Conservation (phyloP, 1,140 invertebrate genomes). For the Pteromalus puparum region DNA sequence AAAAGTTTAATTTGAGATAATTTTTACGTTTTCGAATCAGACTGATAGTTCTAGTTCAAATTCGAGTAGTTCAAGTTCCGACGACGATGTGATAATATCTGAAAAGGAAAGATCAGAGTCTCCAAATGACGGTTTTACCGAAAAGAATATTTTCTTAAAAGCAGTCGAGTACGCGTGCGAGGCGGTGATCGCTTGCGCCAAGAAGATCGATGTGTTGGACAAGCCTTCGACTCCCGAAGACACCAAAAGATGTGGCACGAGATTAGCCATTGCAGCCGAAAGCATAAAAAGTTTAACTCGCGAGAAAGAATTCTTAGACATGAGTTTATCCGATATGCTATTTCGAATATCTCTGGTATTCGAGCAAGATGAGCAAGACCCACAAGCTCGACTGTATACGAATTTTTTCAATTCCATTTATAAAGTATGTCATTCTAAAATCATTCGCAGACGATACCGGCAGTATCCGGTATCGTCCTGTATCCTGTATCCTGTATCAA, state of each 20-base stretch:
- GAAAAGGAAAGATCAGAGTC: not conserved
- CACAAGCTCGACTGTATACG: conserved; percentile 72
- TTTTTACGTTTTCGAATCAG: not conserved
- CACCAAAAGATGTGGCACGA: conserved; percentile 82
- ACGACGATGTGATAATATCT: not conserved
- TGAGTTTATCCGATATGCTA: conserved; percentile 62
- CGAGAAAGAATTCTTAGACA: conserved; percentile 55
- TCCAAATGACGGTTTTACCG: not conserved
- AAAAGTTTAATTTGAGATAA: not conserved
- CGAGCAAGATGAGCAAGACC: conserved; percentile 67
- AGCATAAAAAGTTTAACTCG: conserved; percentile 64
- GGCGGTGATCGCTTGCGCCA: conserved; percentile 75
- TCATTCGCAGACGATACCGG: no score
- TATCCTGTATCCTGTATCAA: no score
- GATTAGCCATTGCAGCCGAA: conserved; percentile 76
- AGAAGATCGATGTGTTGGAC: conserved; percentile 80
- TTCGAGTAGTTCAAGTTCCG: not conserved
- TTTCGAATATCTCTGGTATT: conserved; percentile 66
- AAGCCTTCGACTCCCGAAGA: conserved; percentile 79
- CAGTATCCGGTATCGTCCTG: no score
- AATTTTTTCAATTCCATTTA: conserved; percentile 76
- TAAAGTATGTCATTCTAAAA: conserved; percentile 56
- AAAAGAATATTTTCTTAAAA: conserved; percentile 61
- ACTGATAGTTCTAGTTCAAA: not conserved
- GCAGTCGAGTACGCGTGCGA: conserved; percentile 74